A percentile compares a stretch with the other conserved stretches of the same genome.
Evolutionary conservation across 2,113 vertebrate genomes (phyloP).

Genomic region (Lutjanus erythropterus): DNA sequence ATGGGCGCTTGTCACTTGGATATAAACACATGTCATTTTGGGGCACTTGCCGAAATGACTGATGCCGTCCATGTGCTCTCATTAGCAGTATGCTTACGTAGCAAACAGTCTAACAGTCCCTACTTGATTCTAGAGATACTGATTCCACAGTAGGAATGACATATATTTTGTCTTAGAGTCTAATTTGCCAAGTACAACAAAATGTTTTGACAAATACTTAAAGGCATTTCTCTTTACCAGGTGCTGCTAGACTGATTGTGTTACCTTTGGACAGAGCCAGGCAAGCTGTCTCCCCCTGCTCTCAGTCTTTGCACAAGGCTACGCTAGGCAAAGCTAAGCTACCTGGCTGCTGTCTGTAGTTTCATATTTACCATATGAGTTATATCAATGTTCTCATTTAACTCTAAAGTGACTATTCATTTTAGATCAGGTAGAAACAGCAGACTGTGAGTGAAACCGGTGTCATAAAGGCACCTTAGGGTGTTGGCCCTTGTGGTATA

Average conservation of each 20-base stretch:
- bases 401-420: neutral
- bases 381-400: neutral
- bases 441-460: neutral
- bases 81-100: neutral
- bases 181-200: neutral
- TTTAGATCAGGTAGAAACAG: conserved; percentile 1
- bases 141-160: neutral
- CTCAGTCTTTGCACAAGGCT: neutral
- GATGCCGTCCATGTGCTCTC: neutral
- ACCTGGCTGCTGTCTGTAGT: neutral
- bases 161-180: no score
- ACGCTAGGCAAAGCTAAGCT: conserved; percentile 1
- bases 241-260: neutral
- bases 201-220: neutral
- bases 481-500: conserved; percentile 6
- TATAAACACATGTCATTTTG: neutral
- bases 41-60: neutral
- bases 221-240: no score
- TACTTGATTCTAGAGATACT: neutral
- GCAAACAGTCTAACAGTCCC: neutral
- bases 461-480: conserved; percentile 17
- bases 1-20: neutral
- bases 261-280: neutral
- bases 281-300: neutral
- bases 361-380: neutral